Evolutionary conservation across 2,113 vertebrate genomes (phyloP).

Genomic region (Phrynocephalus versicolor): DNA sequence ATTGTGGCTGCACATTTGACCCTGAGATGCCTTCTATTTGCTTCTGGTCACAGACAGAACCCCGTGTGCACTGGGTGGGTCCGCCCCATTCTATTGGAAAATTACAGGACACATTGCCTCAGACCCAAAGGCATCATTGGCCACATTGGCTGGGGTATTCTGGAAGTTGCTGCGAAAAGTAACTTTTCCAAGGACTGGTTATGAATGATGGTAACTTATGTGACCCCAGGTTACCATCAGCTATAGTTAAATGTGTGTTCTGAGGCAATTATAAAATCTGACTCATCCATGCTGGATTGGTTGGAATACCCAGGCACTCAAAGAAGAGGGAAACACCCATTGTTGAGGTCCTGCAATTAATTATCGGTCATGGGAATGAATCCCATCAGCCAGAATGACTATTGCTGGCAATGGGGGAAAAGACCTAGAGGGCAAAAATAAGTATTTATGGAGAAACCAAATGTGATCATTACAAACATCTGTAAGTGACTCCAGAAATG

Average conservation of each 20-base stretch:
- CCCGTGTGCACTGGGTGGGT: too few species aligned
- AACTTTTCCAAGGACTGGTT: background rate
- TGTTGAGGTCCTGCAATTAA: background rate
- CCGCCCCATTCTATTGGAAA: too few species aligned
- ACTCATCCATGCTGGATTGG: constrained; percentile 14
- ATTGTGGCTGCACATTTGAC: too few species aligned
- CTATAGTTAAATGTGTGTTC: constrained; percentile 28
- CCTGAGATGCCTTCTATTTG: too few species aligned
- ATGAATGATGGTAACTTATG: background rate
- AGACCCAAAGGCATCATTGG: too few species aligned
- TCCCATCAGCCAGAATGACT: background rate
- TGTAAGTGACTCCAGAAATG: background rate
- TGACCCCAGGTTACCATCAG: constrained; percentile 17
- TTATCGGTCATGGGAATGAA: constrained; percentile 20
- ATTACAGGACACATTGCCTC: too few species aligned
- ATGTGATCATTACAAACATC: background rate
- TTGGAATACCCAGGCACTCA: constrained; percentile 35
- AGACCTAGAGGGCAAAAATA: background rate
- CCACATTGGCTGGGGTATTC: too few species aligned
- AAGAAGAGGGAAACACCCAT: constrained; percentile 23
- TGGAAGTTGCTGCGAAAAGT: too few species aligned
- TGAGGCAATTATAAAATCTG: constrained; percentile 24
- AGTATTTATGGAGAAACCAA: background rate
- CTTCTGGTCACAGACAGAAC: too few species aligned
- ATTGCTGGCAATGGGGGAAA: constrained; percentile 20